These are phyloP conservation scores for Drosophila orosa DNA, from an alignment of 1,140 invertebrate genomes.

Conservation along the genomic window DNA sequence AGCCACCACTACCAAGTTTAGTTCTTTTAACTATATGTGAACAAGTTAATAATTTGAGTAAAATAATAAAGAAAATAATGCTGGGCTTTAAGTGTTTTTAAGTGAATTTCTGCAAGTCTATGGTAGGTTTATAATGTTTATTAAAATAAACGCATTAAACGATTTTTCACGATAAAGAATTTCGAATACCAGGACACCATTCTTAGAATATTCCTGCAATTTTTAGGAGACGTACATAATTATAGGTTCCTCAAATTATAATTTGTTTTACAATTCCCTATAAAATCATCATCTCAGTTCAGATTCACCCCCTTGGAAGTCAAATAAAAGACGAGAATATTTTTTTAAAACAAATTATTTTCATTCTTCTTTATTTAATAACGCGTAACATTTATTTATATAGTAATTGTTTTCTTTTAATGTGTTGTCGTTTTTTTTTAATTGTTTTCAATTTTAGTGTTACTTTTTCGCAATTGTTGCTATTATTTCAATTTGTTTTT, in stretches of 20 bases:
- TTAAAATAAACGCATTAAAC: too few relatives aligned
- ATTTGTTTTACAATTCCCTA: not conserved
- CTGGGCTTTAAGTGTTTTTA: too few relatives aligned
- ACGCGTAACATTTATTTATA: slow-evolving; percentile 85
- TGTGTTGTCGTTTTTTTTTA: slow-evolving; percentile 60
- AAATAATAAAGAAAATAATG: slow-evolving; percentile 6
- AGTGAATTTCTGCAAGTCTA: not conserved
- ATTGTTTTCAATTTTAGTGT: slow-evolving; percentile 52
- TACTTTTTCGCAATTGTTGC: slow-evolving; percentile 60
- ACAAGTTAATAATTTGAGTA: not conserved
- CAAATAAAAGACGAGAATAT: slow-evolving; percentile 1
- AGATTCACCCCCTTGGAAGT: not conserved
- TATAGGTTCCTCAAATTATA: not conserved
- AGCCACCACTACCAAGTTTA: slow-evolving; percentile 57
- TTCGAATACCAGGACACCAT: too few relatives aligned
- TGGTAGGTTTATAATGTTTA: not conserved
- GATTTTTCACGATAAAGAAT: too few relatives aligned
- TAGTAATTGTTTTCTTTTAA: slow-evolving; percentile 81
- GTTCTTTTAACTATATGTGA: slow-evolving; percentile 65
- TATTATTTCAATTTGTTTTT: slow-evolving; percentile 60
- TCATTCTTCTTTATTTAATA: slow-evolving; percentile 84
- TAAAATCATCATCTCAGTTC: too few relatives aligned
- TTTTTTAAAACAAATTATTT: slow-evolving; percentile 84
- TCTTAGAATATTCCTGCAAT: too few relatives aligned
- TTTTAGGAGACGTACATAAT: too few relatives aligned